Percentiles rank a stretch among this genome's conserved stretches.
Evolutionary conservation across 2,888 invertebrate species (phyloP).

Genomic region (Alviniconcha strummeri): DNA sequence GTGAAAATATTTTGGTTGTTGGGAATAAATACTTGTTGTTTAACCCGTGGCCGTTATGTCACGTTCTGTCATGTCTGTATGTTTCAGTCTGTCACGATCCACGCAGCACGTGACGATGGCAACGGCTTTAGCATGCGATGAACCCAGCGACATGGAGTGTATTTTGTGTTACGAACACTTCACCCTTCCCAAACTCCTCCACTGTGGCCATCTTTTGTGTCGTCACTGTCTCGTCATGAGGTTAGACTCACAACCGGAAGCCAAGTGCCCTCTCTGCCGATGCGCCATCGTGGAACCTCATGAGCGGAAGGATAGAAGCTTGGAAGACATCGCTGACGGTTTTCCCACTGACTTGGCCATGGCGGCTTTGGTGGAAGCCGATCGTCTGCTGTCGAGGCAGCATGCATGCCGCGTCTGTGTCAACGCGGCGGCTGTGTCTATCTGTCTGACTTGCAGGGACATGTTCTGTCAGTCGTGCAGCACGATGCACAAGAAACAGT

Average conservation of each 20-base stretch:
- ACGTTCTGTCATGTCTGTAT: too few relatives aligned
- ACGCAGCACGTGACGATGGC: background rate
- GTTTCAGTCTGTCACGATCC: too few relatives aligned
- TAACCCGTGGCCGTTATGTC: too few relatives aligned
- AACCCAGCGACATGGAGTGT: slow-evolving; percentile 2
- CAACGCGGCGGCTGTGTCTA: background rate
- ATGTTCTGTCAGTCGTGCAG: slow-evolving; percentile 16
- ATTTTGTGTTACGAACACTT: slow-evolving; percentile 14
- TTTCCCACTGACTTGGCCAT: slow-evolving; percentile 19
- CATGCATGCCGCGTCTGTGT: background rate
- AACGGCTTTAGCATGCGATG: background rate
- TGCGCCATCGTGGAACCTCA: slow-evolving; percentile 8
- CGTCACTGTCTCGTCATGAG: slow-evolving; percentile 19
- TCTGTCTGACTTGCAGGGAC: slow-evolving; percentile 12
- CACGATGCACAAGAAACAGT: background rate
- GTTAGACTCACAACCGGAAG: background rate
- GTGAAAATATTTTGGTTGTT: too few relatives aligned
- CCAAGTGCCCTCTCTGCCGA: slow-evolving; percentile 12
- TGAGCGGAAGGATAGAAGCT: background rate
- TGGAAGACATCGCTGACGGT: background rate
- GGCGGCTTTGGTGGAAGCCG: background rate
- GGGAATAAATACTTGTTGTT: too few relatives aligned
- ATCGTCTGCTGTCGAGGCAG: background rate
- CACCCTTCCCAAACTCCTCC: slow-evolving; percentile 6
- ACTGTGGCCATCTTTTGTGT: slow-evolving; percentile 23